Evolutionary conservation across 2,113 vertebrate genomes (phyloP).

Genomic region (Piliocolobus tephrosceles): DNA sequence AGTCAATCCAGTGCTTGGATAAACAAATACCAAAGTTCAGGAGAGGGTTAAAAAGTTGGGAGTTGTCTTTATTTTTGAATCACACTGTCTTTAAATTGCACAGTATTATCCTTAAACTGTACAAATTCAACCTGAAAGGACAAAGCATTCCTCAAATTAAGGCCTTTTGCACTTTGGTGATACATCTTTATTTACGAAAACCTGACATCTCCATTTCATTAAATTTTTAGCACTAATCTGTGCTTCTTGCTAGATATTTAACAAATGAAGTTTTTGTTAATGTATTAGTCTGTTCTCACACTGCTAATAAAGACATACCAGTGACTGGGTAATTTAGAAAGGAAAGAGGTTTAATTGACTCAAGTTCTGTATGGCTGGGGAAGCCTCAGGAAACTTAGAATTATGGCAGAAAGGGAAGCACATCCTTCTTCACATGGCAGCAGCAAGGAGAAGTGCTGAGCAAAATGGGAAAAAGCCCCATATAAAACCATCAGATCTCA

Average conservation of each 20-base stretch:
- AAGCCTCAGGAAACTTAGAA: too few species aligned
- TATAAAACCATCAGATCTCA: too few species aligned
- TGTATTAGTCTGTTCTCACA: too few species aligned
- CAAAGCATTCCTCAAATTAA: neutral
- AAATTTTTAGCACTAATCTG: neutral
- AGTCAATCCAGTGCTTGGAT: neutral
- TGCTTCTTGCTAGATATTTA: neutral
- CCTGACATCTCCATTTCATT: neutral
- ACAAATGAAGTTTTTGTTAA: neutral
- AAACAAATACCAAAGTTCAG: constrained; percentile 56
- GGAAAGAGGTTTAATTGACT: too few species aligned
- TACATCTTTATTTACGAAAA: constrained; percentile 23
- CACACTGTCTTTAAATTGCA: neutral
- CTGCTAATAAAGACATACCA: too few species aligned
- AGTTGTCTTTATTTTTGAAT: constrained; percentile 34
- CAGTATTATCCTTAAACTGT: neutral
- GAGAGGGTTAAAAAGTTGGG: neutral
- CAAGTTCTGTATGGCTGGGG: too few species aligned
- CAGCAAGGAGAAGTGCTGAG: too few species aligned
- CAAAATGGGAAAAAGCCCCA: too few species aligned
- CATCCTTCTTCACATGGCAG: too few species aligned
- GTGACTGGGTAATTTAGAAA: too few species aligned
- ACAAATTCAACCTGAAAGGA: neutral
- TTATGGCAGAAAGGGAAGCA: too few species aligned
- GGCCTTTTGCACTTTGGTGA: neutral